Conservation (phyloP, 1,140 invertebrate species). For the Archivesica marissinica region DNA sequence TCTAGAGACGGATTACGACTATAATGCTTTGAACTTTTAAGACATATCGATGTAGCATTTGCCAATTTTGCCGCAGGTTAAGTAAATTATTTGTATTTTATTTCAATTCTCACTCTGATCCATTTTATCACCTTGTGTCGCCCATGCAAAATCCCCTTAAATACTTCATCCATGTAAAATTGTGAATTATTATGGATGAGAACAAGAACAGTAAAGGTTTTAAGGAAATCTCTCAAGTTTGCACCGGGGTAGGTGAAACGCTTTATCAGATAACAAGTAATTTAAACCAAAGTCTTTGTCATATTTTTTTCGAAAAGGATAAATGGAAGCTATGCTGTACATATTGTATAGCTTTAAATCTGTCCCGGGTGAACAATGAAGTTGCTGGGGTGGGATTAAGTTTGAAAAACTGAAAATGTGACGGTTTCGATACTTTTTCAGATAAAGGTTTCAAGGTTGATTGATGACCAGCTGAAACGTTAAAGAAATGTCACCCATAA, state of each 20-base stretch:
- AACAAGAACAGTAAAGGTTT: neutral
- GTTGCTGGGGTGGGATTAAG: constrained; percentile 11
- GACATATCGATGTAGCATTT: neutral
- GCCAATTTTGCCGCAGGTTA: constrained; percentile 24
- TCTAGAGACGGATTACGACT: constrained; percentile 2
- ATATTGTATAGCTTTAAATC: neutral
- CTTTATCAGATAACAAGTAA: constrained; percentile 12
- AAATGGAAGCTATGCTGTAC: constrained; percentile 12
- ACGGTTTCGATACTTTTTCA: neutral
- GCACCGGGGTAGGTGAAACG: constrained; percentile 12
- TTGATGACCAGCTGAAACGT: neutral
- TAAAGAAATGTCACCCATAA: too few relatives aligned
- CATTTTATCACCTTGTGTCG: neutral
- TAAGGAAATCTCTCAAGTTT: neutral
- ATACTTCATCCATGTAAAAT: constrained; percentile 21
- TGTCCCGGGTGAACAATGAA: neutral
- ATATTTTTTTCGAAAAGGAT: constrained; percentile 7
- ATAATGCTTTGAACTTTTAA: neutral
- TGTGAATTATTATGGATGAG: constrained; percentile 13
- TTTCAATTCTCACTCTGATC: neutral
- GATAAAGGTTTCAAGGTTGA: neutral
- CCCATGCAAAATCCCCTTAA: neutral
- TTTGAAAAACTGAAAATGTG: neutral
- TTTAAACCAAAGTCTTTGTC: neutral
- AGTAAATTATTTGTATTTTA: too few relatives aligned